Percentiles rank a stretch among this genome's conserved stretches.
Conservation (phyloP, 1,140 invertebrate genomes). For the Nebria ingens region DNA sequence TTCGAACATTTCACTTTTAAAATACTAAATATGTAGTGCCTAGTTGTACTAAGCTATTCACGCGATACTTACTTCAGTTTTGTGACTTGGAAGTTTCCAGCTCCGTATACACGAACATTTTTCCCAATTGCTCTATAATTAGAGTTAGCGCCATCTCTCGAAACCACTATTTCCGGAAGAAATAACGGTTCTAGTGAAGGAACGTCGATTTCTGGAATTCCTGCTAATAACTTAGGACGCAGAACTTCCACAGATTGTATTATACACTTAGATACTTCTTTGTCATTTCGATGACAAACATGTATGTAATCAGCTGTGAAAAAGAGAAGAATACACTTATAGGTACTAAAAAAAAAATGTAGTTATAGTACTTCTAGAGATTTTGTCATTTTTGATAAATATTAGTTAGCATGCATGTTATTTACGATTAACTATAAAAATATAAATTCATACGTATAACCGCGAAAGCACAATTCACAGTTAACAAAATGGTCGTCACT, state of each 20-base stretch:
- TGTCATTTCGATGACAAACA: slow-evolving; percentile 49
- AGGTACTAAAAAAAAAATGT: background rate
- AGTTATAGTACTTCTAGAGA: too few species aligned
- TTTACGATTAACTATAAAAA: background rate
- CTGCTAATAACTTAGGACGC: slow-evolving; percentile 38
- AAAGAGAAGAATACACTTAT: slow-evolving; percentile 2
- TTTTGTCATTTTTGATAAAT: background rate
- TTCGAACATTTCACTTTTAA: too few species aligned
- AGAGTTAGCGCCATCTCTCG: slow-evolving; percentile 14
- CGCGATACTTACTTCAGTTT: slow-evolving; percentile 35
- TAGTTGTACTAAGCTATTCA: too few species aligned
- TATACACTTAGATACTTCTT: slow-evolving; percentile 46
- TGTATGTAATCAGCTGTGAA: slow-evolving; percentile 53
- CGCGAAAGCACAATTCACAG: background rate
- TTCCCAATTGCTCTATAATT: slow-evolving; percentile 48
- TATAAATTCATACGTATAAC: background rate
- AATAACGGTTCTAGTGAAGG: slow-evolving; percentile 49
- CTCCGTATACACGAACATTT: slow-evolving; percentile 41
- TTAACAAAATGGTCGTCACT: too few species aligned
- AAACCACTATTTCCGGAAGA: slow-evolving; percentile 36
- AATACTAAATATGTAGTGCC: too few species aligned
- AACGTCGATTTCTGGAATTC: slow-evolving; percentile 52
- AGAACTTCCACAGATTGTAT: slow-evolving; percentile 42
- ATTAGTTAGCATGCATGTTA: background rate
- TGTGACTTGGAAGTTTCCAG: slow-evolving; percentile 39